Percentiles rank a stretch among this genome's conserved stretches.
These are phyloP conservation scores for Himantopus leucocephalus DNA, from an alignment of 2,113 vertebrate genomes.

Conservation along the genomic window DNA sequence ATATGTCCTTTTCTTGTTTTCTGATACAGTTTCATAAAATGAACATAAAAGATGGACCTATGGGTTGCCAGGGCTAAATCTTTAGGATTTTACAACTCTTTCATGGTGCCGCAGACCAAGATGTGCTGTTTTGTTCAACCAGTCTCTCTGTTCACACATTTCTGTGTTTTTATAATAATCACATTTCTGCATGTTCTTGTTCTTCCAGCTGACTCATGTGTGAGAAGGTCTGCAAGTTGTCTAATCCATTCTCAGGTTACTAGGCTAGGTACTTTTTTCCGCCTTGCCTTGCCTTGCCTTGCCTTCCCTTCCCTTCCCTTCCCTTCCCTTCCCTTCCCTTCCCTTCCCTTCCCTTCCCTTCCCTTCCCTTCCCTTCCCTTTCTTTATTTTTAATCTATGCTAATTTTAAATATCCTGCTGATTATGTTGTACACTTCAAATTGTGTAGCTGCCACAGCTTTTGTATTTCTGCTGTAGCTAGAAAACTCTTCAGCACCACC, in stretches of 20 bases:
- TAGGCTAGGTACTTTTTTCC: not conserved
- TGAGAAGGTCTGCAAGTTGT: not conserved
- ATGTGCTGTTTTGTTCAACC: not conserved
- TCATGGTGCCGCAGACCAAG: accelerated
- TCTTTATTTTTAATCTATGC: too few relatives aligned
- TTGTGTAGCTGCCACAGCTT: not conserved
- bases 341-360: too few relatives aligned
- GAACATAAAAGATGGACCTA: not conserved
- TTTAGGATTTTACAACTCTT: not conserved
- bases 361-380: too few relatives aligned
- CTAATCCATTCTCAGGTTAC: not conserved
- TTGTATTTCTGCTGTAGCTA: not conserved
- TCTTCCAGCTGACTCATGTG: not conserved
- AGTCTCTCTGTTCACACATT: not conserved
- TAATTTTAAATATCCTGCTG: not conserved
- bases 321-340: too few relatives aligned
- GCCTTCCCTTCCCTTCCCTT: too few relatives aligned
- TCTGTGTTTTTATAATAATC: not conserved
- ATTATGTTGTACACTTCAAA: not conserved
- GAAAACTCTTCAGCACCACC: not conserved
- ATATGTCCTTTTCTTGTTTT: not conserved
- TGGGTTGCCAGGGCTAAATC: not conserved
- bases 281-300: too few relatives aligned
- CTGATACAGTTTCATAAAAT: not conserved
- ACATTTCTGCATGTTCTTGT: not conserved